Evolutionary conservation across 2,888 invertebrate species (phyloP).

Genomic region (Platypus cylindrus): DNA sequence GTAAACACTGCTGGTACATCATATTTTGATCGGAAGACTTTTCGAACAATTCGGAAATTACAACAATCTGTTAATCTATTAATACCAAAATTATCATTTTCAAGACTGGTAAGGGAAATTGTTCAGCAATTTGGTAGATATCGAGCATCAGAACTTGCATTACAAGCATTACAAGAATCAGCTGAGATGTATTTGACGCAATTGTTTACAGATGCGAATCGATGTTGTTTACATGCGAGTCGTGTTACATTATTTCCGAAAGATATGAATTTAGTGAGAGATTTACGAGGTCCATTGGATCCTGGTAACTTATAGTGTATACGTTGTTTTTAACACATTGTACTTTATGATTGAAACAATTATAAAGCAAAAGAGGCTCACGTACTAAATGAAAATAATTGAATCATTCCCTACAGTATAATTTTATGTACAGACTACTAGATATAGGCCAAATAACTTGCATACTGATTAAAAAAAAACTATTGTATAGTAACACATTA

Average conservation of each 20-base stretch:
- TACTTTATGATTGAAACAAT: too few species aligned
- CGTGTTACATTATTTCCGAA: slow-evolving; percentile 36
- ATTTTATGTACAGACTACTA: too few species aligned
- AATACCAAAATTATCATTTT: slow-evolving; percentile 36
- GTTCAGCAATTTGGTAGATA: slow-evolving; percentile 21
- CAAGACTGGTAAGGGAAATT: slow-evolving; percentile 36
- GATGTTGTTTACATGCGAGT: slow-evolving; percentile 35
- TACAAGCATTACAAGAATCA: slow-evolving; percentile 39
- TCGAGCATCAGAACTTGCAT: slow-evolving; percentile 31
- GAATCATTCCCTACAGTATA: too few species aligned
- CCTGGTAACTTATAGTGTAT: too few species aligned
- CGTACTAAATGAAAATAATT: too few species aligned
- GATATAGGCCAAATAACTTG: too few species aligned
- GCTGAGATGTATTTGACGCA: slow-evolving; percentile 38
- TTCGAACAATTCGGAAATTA: slow-evolving; percentile 25
- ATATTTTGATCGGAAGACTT: too few species aligned
- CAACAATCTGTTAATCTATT: slow-evolving; percentile 25
- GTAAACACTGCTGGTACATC: too few species aligned
- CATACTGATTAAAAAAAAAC: too few species aligned
- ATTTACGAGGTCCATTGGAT: slow-evolving; percentile 29
- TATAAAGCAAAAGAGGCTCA: too few species aligned
- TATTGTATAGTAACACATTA: too few species aligned
- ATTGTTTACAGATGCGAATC: slow-evolving; percentile 37
- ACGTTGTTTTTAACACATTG: too few species aligned
- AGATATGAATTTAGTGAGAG: slow-evolving; percentile 37